Percentiles rank a stretch among this genome's conserved stretches.
These are phyloP conservation scores for Idaea aversata DNA, from an alignment of 2,888 invertebrate species.

Conservation along the genomic window DNA sequence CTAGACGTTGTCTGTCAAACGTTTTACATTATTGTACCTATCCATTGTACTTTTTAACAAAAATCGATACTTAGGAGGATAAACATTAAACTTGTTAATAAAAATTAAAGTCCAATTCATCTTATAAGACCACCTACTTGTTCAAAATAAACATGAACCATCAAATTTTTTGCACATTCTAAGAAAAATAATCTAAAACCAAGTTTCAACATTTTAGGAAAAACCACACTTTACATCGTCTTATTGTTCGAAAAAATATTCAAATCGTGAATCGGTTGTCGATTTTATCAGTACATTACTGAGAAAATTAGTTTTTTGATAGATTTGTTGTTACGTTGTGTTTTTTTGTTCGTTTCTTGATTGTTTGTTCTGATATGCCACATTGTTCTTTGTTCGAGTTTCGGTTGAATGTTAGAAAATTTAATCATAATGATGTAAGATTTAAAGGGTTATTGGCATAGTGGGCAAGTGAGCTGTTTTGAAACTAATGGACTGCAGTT, in stretches of 20 bases:
- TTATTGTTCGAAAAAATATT: slow-evolving; percentile 21
- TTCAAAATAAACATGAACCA: background rate
- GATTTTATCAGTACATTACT: slow-evolving; percentile 29
- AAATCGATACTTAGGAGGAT: too few relatives aligned
- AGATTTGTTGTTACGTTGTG: background rate
- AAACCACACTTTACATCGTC: slow-evolving; percentile 13
- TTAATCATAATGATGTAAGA: background rate
- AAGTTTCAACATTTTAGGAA: slow-evolving; percentile 17
- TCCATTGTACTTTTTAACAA: too few relatives aligned
- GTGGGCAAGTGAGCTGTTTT: too few relatives aligned
- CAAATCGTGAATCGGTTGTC: slow-evolving; percentile 26
- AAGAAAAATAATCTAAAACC: slow-evolving; percentile 15
- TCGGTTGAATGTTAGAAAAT: background rate
- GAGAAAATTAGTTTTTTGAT: slow-evolving; percentile 21
- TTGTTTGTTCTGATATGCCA: background rate
- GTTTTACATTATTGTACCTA: too few relatives aligned
- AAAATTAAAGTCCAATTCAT: slow-evolving; percentile 9
- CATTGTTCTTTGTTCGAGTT: background rate
- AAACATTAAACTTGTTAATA: slow-evolving; percentile 5
- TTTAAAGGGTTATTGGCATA: background rate
- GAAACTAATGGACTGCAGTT: too few relatives aligned
- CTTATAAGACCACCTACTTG: background rate
- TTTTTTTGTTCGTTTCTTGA: background rate
- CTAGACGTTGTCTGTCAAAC: too few relatives aligned
- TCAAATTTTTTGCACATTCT: slow-evolving; percentile 19